Conservation (phyloP, 2,888 invertebrate genomes). For the Ferrisia virgata region DNA sequence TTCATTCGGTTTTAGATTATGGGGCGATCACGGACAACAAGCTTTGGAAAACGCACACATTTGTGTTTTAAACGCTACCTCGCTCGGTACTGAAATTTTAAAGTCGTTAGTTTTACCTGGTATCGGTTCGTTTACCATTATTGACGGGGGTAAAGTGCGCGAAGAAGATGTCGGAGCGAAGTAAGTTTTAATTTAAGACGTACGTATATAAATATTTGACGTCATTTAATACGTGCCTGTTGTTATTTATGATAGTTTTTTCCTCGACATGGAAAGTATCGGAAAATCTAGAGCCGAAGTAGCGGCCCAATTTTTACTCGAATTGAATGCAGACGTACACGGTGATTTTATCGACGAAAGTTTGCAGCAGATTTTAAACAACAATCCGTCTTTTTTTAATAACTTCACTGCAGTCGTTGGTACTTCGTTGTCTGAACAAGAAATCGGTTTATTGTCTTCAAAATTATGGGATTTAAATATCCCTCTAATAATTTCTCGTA, state of each 20-base stretch:
- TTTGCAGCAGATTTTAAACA: slow-evolving; percentile 75
- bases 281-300: slow-evolving; percentile 82
- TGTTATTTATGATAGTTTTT: slow-evolving; percentile 71
- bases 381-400: slow-evolving; percentile 84
- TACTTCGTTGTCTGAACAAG: slow-evolving; percentile 64
- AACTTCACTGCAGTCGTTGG: slow-evolving; percentile 84
- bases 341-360: slow-evolving; percentile 91
- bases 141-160: slow-evolving; percentile 81
- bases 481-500: slow-evolving; percentile 81
- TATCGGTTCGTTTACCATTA: slow-evolving; percentile 85
- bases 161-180: slow-evolving; percentile 93
- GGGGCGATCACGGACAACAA: slow-evolving; percentile 97
- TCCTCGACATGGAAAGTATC: slow-evolving; percentile 76
- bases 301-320: slow-evolving; percentile 75
- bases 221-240: neutral
- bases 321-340: slow-evolving; percentile 88
- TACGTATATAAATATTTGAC: neutral
- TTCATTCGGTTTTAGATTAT: slow-evolving; percentile 68
- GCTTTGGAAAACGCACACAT: slow-evolving; percentile 84
- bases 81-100: slow-evolving; percentile 88
- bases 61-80: slow-evolving; percentile 90
- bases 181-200: slow-evolving; percentile 56
- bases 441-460: slow-evolving; percentile 69
- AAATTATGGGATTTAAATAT: slow-evolving; percentile 81
- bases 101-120: slow-evolving; percentile 95